phyloP scores from a whole-genome alignment of 2,888 invertebrate species.

The Abscondita cerata region DNA sequence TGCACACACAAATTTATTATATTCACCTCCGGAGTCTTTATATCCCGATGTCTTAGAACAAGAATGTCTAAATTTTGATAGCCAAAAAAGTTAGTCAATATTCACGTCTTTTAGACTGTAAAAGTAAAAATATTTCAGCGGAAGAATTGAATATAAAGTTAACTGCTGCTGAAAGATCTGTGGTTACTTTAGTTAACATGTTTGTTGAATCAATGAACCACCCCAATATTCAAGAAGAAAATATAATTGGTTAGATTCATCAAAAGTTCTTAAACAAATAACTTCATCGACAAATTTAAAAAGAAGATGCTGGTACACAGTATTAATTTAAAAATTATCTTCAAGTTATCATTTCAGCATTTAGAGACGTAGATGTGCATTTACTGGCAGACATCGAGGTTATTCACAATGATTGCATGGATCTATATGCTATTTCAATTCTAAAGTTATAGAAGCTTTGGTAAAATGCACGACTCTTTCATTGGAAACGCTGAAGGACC shows the following conservation, averaged over 20 bases:
- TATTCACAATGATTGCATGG: conserved; percentile 77
- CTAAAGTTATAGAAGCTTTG: conserved; percentile 75
- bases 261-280: conserved; percentile 66
- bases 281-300: conserved; percentile 67
- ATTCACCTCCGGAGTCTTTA: conserved; percentile 68
- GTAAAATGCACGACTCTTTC: conserved; percentile 77
- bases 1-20: conserved; percentile 66
- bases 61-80: background rate
- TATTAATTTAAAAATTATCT: too few relatives aligned
- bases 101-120: too few relatives aligned
- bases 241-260: conserved; percentile 70
- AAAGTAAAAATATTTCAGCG: conserved; percentile 54
- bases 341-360: conserved; percentile 64
- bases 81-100: conserved; percentile 5
- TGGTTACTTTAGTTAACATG: conserved; percentile 78
- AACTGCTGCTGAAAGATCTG: conserved; percentile 75
- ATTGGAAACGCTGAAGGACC: conserved; percentile 73
- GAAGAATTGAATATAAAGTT: conserved; percentile 65
- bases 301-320: conserved; percentile 1
- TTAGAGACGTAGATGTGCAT: conserved; percentile 69
- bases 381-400: conserved; percentile 65
- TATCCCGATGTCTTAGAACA: conserved; percentile 60
- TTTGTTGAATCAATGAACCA: conserved; percentile 71
- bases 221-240: conserved; percentile 65
- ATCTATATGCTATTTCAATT: conserved; percentile 83